phyloP scores from a whole-genome alignment of 2,888 invertebrate species.

The Calephelis perditalis region DNA sequence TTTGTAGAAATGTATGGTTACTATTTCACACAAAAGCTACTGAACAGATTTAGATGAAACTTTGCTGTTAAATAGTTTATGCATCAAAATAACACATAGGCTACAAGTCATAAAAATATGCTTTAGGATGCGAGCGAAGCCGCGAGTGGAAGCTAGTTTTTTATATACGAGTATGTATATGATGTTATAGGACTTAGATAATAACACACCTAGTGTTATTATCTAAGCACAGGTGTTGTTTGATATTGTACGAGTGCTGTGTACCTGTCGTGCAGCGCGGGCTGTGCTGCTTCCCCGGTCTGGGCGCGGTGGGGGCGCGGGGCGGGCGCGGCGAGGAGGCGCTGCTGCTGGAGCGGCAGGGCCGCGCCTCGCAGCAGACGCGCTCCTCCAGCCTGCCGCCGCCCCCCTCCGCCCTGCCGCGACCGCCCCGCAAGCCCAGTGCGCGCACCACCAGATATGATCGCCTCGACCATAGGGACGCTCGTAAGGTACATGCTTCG shows the following conservation, averaged over 20 bases:
- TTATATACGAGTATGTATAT: too few species aligned
- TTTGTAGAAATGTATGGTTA: too few species aligned
- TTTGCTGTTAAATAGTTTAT: too few species aligned
- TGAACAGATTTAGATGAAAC: too few species aligned
- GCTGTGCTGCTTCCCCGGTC: conserved; percentile 87
- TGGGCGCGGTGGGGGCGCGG: conserved; percentile 56
- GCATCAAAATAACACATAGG: too few species aligned
- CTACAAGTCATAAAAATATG: too few species aligned
- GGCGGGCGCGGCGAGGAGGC: conserved; percentile 82
- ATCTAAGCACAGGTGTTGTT: neutral
- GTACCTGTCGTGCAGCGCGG: conserved; percentile 78
- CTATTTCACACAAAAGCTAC: too few species aligned
- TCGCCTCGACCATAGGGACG: conserved; percentile 71
- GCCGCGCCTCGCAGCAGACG: conserved; percentile 86
- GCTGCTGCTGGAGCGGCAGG: conserved; percentile 86
- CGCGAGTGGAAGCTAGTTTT: too few species aligned
- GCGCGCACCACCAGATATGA: conserved; percentile 82
- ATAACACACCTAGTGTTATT: too few species aligned
- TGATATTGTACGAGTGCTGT: too few species aligned
- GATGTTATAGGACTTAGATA: too few species aligned
- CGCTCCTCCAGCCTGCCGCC: conserved; percentile 83
- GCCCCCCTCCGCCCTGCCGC: conserved; percentile 83
- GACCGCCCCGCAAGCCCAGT: conserved; percentile 81
- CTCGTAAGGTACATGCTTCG: conserved; percentile 50
- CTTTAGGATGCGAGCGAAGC: too few species aligned